phyloP scores from a whole-genome alignment of 2,113 vertebrate species.

The Platysternon megacephalum region DNA sequence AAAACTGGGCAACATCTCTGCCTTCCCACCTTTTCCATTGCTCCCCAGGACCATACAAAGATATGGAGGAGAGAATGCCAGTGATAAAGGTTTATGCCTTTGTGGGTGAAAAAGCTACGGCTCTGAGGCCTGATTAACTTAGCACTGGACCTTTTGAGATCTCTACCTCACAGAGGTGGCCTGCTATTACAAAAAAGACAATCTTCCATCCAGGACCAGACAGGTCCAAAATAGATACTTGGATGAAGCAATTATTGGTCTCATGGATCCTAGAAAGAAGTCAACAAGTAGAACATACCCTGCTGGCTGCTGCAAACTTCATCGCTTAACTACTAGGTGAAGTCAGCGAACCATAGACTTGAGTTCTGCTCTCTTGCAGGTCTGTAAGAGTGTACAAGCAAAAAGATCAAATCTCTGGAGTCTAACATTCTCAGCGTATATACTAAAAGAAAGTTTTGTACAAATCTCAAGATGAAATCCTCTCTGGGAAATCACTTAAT shows the following conservation, averaged over 20 bases:
- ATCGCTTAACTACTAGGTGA: slow-evolving; percentile 21
- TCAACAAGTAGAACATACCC: neutral
- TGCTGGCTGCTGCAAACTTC: neutral
- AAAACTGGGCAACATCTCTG: neutral
- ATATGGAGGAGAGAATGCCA: neutral
- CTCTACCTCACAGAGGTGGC: neutral
- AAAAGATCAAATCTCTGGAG: neutral
- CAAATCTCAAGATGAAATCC: neutral
- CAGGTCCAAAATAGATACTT: neutral
- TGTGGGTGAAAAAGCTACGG: neutral
- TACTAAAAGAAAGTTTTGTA: neutral
- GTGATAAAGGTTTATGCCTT: neutral
- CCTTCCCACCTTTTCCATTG: neutral
- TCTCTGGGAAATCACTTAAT: neutral
- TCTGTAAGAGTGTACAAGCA: neutral
- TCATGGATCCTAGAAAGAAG: neutral
- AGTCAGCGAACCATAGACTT: neutral
- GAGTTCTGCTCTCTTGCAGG: neutral
- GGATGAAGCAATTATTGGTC: neutral
- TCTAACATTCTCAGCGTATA: neutral
- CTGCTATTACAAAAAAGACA: neutral
- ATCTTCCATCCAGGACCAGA: neutral
- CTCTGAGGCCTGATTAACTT: neutral
- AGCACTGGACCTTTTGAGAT: neutral
- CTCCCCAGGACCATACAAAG: neutral